phyloP scores from a whole-genome alignment of 2,888 invertebrate genomes.

The Liopterus haemorrhoidalis region DNA sequence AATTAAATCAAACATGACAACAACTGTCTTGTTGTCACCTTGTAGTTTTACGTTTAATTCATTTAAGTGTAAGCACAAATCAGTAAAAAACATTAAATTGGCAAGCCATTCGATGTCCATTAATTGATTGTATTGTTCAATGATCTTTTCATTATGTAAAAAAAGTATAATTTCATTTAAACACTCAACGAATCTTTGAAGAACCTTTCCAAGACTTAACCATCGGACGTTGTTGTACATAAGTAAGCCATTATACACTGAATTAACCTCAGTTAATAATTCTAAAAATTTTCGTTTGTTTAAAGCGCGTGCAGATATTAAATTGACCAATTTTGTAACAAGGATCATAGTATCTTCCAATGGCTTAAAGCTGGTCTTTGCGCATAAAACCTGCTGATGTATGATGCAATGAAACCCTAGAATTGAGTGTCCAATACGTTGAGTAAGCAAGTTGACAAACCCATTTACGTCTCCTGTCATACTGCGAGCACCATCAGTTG shows the following conservation, averaged over 20 bases:
- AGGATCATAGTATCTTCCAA: slow-evolving; percentile 32
- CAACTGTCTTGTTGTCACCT: slow-evolving; percentile 21
- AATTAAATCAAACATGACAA: slow-evolving; percentile 32
- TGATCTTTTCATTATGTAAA: slow-evolving; percentile 20
- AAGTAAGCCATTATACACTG: slow-evolving; percentile 34
- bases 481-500: slow-evolving; percentile 27
- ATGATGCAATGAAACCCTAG: slow-evolving; percentile 35
- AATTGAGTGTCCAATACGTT: slow-evolving; percentile 30
- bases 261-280: slow-evolving; percentile 36
- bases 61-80: slow-evolving; percentile 25
- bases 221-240: slow-evolving; percentile 34
- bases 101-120: slow-evolving; percentile 30
- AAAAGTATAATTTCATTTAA: slow-evolving; percentile 25
- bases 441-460: slow-evolving; percentile 28
- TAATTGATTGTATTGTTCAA: slow-evolving; percentile 20
- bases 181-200: slow-evolving; percentile 35
- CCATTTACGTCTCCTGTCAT: slow-evolving; percentile 20
- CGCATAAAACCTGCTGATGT: slow-evolving; percentile 32
- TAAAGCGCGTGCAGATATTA: slow-evolving; percentile 33
- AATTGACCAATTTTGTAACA: slow-evolving; percentile 29
- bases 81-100: slow-evolving; percentile 35
- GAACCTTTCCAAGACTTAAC: slow-evolving; percentile 35
- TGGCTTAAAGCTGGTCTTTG: slow-evolving; percentile 31
- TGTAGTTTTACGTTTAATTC: slow-evolving; percentile 21
- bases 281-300: slow-evolving; percentile 35